Percentiles rank a stretch among this genome's conserved stretches.
These are phyloP conservation scores for Ceyx cyanopectus DNA, from an alignment of 2,113 vertebrate genomes.

Conservation along the genomic window DNA sequence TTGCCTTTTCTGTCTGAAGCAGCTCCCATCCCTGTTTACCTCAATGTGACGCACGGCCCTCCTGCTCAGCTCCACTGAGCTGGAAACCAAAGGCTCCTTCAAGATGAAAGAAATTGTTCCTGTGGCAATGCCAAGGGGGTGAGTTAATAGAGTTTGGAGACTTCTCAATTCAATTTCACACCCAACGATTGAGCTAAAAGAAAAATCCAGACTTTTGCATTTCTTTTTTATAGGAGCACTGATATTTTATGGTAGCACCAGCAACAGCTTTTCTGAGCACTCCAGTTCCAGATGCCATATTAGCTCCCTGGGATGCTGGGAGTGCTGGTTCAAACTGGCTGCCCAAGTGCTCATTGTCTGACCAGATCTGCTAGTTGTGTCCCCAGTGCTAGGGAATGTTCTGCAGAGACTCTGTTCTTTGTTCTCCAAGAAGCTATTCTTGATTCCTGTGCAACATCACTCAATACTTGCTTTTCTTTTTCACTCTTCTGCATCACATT, in stretches of 20 bases:
- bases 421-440: background rate
- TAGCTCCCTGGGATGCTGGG: background rate
- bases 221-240: background rate
- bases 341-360: background rate
- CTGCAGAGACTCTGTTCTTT: background rate
- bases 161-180: constrained; percentile 70
- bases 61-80: constrained; percentile 55
- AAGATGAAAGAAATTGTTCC: constrained; percentile 68
- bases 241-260: constrained; percentile 7
- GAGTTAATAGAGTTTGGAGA: constrained; percentile 62
- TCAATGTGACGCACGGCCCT: constrained; percentile 50
- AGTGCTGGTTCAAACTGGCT: background rate
- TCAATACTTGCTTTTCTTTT: accelerated
- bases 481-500: background rate
- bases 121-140: constrained; percentile 49
- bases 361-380: background rate
- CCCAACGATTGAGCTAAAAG: constrained; percentile 44
- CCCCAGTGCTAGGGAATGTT: background rate
- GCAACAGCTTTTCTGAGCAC: background rate
- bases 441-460: background rate
- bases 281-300: background rate
- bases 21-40: constrained; percentile 50
- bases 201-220: constrained; percentile 38
- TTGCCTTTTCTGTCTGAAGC: constrained; percentile 43
- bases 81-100: constrained; percentile 69